Evolutionary conservation across 2,888 invertebrate species (phyloP), one percentile per base, ranked within the genome.

Genomic region (Sinotaia quadrata): DNA sequence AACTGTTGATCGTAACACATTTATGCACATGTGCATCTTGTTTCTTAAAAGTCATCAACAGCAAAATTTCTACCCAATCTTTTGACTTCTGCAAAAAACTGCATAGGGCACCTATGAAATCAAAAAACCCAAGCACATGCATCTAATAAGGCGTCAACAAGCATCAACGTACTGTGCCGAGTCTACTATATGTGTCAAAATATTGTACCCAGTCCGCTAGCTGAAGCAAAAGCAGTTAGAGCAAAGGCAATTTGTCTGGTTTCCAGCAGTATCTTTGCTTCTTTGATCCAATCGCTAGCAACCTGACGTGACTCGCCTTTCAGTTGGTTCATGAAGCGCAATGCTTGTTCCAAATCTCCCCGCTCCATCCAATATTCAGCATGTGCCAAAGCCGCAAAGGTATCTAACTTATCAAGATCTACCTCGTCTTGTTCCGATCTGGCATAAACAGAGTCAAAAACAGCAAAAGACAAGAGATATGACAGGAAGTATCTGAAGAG

Each of bases 181-280:
- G n/a, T n/a, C n/a, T n/a, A n/a, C 47, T 4, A 47, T 21, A 21
- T 12, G 4, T 37, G 31, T 75, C 79, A 85, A 78, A 83, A 84
- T 72, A 85, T 74, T 65, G 84, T 81, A 27, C 85, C 85, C 47
- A 87, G 76, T 3, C 88, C 87, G 57, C 80, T 80, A 10, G 87
- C 86, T 31, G 85, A 82, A 4, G 88, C 86, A 77, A 84, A 85
- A 4, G 97, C 95, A 86, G 97, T 91, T 34, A 98, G 90, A 0
- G 95, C 94, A 83, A 95, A 93, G 12, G 96, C 95, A 15, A 96
- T 96, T 88, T 96, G 96, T 84, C 94, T 92, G 12, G 95, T 94
- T 89, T 97, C 97, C 75, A 98, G 89, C 75, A 94, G 91, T 60
- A 94, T 91, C 66, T 93, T 91, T 0, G 95, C 92, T 81, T 95